These are phyloP conservation scores for Sparidentex hasta DNA, from an alignment of 2,797 vertebrate species.

Conservation along the genomic window DNA sequence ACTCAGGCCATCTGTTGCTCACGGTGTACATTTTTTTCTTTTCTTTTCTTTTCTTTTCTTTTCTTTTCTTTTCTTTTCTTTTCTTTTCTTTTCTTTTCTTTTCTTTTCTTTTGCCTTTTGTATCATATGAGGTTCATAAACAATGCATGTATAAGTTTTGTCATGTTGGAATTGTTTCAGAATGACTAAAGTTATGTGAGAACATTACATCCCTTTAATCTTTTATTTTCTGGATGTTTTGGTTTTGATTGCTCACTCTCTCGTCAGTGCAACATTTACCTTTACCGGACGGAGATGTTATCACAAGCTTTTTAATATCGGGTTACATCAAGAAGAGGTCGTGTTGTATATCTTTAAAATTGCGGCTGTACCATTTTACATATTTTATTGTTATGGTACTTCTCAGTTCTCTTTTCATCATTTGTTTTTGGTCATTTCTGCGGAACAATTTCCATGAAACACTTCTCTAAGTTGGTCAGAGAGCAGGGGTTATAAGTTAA, in stretches of 20 bases:
- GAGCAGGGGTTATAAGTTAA: not conserved
- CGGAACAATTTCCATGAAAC: constrained; percentile 1
- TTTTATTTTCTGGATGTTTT: constrained; percentile 75
- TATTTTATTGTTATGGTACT: constrained; percentile 10
- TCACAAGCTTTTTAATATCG: constrained; percentile 72
- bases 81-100: constrained; percentile 28
- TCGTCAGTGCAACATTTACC: constrained; percentile 85
- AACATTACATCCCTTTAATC: constrained; percentile 75
- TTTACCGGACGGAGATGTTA: constrained; percentile 82
- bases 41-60: constrained; percentile 44
- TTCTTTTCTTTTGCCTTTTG: constrained; percentile 47
- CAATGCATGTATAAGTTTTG: constrained; percentile 72
- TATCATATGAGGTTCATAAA: constrained; percentile 69
- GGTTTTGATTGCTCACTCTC: constrained; percentile 71
- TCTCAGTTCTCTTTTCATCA: constrained; percentile 8
- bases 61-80: constrained; percentile 16
- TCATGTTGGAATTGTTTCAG: constrained; percentile 71
- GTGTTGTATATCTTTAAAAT: constrained; percentile 14
- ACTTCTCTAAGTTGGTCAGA: not conserved
- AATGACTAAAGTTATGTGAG: constrained; percentile 77
- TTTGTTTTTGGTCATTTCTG: constrained; percentile 3
- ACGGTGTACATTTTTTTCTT: constrained; percentile 36
- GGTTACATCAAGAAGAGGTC: constrained; percentile 53
- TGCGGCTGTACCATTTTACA: not conserved
- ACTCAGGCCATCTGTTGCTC: constrained; percentile 55